phyloP scores from a whole-genome alignment of 2,888 invertebrate species.

The Slavum lentiscoides region DNA sequence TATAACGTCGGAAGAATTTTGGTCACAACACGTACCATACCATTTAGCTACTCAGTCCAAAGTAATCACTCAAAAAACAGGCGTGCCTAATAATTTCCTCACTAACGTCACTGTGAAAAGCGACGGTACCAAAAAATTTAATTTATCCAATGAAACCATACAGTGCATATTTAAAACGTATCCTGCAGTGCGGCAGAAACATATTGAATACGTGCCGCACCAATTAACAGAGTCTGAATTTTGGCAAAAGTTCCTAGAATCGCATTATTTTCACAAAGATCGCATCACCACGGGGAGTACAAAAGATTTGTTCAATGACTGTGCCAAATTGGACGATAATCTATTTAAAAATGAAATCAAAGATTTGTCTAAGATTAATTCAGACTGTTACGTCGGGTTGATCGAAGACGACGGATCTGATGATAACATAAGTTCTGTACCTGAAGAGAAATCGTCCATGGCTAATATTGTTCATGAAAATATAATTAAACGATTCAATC shows the following conservation, averaged over 20 bases:
- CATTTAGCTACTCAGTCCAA: conserved; percentile 73
- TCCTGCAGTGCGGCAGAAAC: conserved; percentile 96
- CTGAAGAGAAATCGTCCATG: conserved; percentile 61
- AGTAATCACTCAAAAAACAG: conserved; percentile 83
- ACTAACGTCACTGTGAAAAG: conserved; percentile 93
- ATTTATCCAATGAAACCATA: conserved; percentile 94
- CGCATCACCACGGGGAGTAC: conserved; percentile 79
- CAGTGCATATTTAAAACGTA: conserved; percentile 99
- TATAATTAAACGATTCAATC: conserved; percentile 93
- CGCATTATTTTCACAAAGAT: conserved; percentile 97
- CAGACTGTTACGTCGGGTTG: conserved; percentile 81
- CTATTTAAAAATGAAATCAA: conserved; percentile 76
- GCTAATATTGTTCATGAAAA: conserved; percentile 76
- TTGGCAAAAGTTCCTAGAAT: conserved; percentile 99
- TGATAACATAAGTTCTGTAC: conserved; percentile 71
- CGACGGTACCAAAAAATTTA: conserved; percentile 95
- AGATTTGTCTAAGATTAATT: conserved; percentile 65
- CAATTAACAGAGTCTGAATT: conserved; percentile 95
- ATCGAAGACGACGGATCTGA: conserved; percentile 77
- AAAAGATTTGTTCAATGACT: conserved; percentile 97
- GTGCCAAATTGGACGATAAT: conserved; percentile 93
- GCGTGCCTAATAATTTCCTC: conserved; percentile 71
- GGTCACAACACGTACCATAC: conserved; percentile 83
- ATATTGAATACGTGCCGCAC: conserved; percentile 91
- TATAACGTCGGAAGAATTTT: conserved; percentile 95